Percentiles rank a stretch among this genome's conserved stretches.
Evolutionary conservation across 2,888 invertebrate genomes (phyloP).

Genomic region (Dryocosmus kuriphilus): DNA sequence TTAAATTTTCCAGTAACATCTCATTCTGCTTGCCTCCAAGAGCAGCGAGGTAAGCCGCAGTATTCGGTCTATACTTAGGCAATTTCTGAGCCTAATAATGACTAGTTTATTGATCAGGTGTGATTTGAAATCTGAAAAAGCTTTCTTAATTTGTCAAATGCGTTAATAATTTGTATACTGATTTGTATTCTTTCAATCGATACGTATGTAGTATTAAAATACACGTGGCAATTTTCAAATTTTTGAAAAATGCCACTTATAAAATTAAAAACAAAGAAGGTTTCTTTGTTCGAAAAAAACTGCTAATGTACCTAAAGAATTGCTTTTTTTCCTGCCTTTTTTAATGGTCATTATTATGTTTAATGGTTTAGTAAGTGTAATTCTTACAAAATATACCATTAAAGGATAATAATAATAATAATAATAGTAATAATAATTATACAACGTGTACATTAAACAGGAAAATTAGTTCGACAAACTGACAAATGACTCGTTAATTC

Average conservation of each 20-base stretch:
- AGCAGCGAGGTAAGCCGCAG: neutral
- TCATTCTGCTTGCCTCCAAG: neutral
- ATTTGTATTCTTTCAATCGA: neutral
- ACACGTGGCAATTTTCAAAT: too few species aligned
- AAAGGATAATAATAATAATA: neutral
- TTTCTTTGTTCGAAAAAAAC: constrained; percentile 1
- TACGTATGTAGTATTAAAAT: too few species aligned
- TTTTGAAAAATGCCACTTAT: neutral
- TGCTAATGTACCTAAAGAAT: too few species aligned
- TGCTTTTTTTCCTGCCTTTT: neutral
- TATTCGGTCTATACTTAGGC: too few species aligned
- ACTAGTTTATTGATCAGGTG: too few species aligned
- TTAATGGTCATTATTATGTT: neutral
- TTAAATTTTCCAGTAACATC: neutral
- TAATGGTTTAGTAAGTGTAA: neutral
- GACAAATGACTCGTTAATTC: neutral
- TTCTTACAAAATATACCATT: neutral
- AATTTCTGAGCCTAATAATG: neutral
- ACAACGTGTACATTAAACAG: neutral
- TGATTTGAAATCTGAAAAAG: neutral
- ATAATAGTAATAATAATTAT: neutral
- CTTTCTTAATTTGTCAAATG: neutral
- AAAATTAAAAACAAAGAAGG: too few species aligned
- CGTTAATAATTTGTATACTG: neutral
- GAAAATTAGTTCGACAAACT: constrained; percentile 1